A percentile compares a stretch with the other conserved stretches of the same genome.
Evolutionary conservation across 2,888 invertebrate genomes (phyloP).

Genomic region (Colletes collaris): DNA sequence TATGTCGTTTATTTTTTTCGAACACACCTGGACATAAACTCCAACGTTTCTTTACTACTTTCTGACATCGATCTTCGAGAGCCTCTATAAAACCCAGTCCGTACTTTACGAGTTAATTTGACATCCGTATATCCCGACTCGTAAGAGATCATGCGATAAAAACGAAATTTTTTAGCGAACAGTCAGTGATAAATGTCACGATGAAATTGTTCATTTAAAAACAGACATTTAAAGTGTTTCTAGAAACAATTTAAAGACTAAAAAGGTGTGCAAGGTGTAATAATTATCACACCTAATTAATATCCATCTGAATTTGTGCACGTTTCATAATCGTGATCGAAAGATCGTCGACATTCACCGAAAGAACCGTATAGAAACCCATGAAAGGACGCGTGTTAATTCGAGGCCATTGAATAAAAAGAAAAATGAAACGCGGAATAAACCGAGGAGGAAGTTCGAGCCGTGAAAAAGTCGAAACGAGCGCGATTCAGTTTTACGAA

Average conservation of each 20-base stretch:
- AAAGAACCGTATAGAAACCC: not conserved
- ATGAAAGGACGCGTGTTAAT: slow-evolving; percentile 11
- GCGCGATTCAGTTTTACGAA: slow-evolving; percentile 29
- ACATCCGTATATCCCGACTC: not conserved
- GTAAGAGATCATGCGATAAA: not conserved
- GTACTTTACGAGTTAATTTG: slow-evolving; percentile 37
- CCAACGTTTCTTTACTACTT: slow-evolving; percentile 35
- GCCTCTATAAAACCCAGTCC: slow-evolving; percentile 20
- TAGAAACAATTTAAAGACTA: too few species aligned
- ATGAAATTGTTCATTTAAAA: not conserved
- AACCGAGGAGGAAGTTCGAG: slow-evolving; percentile 5
- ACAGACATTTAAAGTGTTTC: not conserved
- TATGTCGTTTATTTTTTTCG: not conserved
- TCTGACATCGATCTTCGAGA: slow-evolving; percentile 17
- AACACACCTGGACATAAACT: slow-evolving; percentile 15
- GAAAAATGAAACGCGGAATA: not conserved
- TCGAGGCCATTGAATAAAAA: not conserved
- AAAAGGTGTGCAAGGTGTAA: too few species aligned
- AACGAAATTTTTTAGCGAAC: slow-evolving; percentile 2
- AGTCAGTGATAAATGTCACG: too few species aligned
- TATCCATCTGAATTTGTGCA: too few species aligned
- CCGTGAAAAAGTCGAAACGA: slow-evolving; percentile 19
- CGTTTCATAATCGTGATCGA: too few species aligned
- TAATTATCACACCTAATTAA: too few species aligned
- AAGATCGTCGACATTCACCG: not conserved